phyloP scores from a whole-genome alignment of 2,888 invertebrate species.

The Chorisops tibialis region DNA sequence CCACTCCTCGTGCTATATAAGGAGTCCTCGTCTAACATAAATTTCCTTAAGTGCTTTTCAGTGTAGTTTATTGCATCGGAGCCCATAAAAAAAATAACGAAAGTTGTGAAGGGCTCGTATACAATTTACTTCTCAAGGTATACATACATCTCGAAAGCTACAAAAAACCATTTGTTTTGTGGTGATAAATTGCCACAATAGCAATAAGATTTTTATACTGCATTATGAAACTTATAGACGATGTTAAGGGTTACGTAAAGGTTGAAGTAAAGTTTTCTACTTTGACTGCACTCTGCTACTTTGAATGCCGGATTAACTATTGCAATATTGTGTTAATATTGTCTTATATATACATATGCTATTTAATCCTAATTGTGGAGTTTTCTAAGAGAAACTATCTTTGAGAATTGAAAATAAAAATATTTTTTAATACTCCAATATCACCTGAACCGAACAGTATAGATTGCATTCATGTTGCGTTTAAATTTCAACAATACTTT shows the following conservation, averaged over 20 bases:
- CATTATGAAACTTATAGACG: neutral
- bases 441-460: too few species aligned
- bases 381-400: too few species aligned
- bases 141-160: neutral
- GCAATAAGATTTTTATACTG: constrained; percentile 6
- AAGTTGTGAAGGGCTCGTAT: neutral
- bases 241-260: neutral
- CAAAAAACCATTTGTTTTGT: neutral
- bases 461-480: too few species aligned
- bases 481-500: too few species aligned
- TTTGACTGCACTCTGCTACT: too few species aligned
- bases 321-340: too few species aligned
- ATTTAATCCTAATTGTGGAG: too few species aligned
- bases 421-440: too few species aligned
- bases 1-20: neutral
- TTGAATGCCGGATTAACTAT: too few species aligned
- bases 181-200: constrained; percentile 11
- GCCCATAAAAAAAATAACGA: constrained; percentile 10
- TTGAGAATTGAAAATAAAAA: too few species aligned
- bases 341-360: too few species aligned
- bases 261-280: too few species aligned
- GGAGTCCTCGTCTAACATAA: constrained; percentile 21
- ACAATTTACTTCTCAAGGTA: neutral
- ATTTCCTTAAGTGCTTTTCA: constrained; percentile 26
- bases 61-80: constrained; percentile 26